Base-by-base conservation (phyloP, 2,797 vertebrate genomes). In the Spondyliosoma cantharus region DNA sequence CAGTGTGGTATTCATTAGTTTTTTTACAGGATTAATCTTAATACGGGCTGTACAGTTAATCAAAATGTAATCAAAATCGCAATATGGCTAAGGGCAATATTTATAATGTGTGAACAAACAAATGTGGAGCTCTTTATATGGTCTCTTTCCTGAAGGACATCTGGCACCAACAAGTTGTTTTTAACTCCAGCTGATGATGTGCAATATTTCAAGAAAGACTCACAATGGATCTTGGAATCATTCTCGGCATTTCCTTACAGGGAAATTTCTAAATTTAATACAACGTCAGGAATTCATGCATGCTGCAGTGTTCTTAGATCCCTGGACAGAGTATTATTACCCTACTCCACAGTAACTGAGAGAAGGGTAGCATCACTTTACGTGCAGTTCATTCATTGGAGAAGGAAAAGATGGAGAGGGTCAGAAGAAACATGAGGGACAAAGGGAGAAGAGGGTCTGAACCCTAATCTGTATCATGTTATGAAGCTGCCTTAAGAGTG, bases 381-480 rank as follows among this genome's bases (percentile, higher is more conserved):
- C 37, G 3, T 16, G 48, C 46, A 32, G 48, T 63, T 37, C 13
- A 80, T 63, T 24, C 13, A 71, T 27, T 17, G 53, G 37, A 32
- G 22, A 66, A 9, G 16, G 17, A 46, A 59, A 54, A 9, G 63
- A 25, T 24, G 6, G 72, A 48, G 22, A 53, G 46, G 75, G 68
- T 80, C 76, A 71, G 15, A 15, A 48, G 61, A 14, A 60, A 69
- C 58, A 48, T 11, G 20, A 66, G 74, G 57, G 61, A 22, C 22
- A 74, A 52, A 58, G n/a, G 22, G 59, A 65, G 58, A 54, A 7
- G 58, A 79, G 71, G 71, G 71, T 80, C 62, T 82, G 71, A 67
- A 52, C 54, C 45, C n/a, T 87, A 75, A 87, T 87, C 83, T 78
- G 50, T 70, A 53, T 63, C 63, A 62, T 85, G 78, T 66, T 79